A percentile compares a stretch with the other conserved stretches of the same genome.
These are phyloP conservation scores for Hedychridium roseum DNA, from an alignment of 2,888 invertebrate genomes.

Conservation along the genomic window DNA sequence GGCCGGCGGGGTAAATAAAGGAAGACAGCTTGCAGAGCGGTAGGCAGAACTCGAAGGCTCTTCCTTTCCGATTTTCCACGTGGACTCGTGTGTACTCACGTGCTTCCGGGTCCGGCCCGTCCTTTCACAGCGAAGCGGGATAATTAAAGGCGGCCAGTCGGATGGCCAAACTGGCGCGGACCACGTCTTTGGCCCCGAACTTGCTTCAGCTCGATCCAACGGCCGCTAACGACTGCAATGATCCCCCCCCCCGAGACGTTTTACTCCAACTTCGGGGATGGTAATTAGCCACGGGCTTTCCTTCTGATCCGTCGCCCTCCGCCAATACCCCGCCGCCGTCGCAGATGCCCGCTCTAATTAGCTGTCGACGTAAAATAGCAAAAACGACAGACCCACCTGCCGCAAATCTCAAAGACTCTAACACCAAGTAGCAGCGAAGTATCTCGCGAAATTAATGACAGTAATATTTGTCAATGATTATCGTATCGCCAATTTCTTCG, in stretches of 20 bases:
- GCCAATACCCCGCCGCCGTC: conserved; percentile 4
- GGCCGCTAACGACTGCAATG: conserved; percentile 9
- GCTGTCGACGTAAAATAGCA: too few relatives aligned
- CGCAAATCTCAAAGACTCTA: too few relatives aligned
- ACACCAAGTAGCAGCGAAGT: too few relatives aligned
- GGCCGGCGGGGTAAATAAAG: too few relatives aligned
- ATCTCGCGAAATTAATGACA: too few relatives aligned
- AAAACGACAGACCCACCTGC: too few relatives aligned
- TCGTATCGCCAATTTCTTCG: too few relatives aligned
- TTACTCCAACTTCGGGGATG: conserved; percentile 11
- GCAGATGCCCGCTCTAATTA: too few relatives aligned
- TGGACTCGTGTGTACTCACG: background rate
- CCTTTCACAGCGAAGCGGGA: conserved; percentile 8
- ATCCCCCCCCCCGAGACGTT: conserved; percentile 4
- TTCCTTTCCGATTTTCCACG: background rate
- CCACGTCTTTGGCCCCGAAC: conserved; percentile 5
- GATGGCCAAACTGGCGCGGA: background rate
- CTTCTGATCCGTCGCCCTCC: conserved; percentile 6
- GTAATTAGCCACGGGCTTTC: conserved; percentile 13
- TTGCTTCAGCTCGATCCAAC: conserved; percentile 8
- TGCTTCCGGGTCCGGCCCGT: conserved; percentile 13
- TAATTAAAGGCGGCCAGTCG: conserved; percentile 10
- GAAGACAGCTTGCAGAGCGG: too few relatives aligned
- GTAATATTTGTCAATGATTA: too few relatives aligned
- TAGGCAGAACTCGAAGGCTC: too few relatives aligned